phyloP scores from a whole-genome alignment of 2,113 vertebrate genomes.

The Sander vitreus region DNA sequence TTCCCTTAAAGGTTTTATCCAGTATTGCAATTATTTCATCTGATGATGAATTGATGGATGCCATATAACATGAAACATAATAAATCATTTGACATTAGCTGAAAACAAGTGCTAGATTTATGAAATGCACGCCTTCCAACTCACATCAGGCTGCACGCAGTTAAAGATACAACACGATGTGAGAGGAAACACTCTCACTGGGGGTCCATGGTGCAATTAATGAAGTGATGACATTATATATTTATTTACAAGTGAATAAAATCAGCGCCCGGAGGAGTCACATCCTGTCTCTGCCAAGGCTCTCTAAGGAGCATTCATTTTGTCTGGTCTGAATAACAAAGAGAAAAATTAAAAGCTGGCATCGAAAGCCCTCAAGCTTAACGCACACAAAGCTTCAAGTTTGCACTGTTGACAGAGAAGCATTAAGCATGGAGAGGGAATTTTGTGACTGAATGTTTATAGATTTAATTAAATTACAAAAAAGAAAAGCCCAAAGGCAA shows the following conservation, averaged over 20 bases:
- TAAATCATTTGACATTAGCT: constrained; percentile 20
- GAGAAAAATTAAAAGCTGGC: constrained; percentile 69
- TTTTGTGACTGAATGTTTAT: constrained; percentile 68
- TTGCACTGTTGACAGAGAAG: constrained; percentile 52
- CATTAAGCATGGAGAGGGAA: constrained; percentile 52
- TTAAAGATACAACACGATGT: constrained; percentile 44
- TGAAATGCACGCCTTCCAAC: constrained; percentile 2
- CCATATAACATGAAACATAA: neutral
- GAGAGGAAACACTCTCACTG: constrained; percentile 66
- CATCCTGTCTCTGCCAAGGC: constrained; percentile 64
- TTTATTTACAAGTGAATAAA: constrained; percentile 85
- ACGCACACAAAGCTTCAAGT: constrained; percentile 57
- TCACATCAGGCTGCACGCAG: constrained; percentile 7
- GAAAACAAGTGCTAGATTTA: constrained; percentile 24
- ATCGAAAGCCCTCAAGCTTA: constrained; percentile 56
- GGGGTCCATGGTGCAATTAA: constrained; percentile 77
- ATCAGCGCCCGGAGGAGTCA: constrained; percentile 71
- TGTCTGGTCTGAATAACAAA: constrained; percentile 81
- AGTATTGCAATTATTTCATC: neutral
- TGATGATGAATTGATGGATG: neutral
- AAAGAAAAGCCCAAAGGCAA: constrained; percentile 54
- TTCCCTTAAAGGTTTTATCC: neutral
- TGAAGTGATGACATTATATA: constrained; percentile 81
- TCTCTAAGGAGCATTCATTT: constrained; percentile 72
- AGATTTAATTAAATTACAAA: constrained; percentile 79